Evolutionary conservation across 2,797 vertebrate genomes (phyloP), one percentile per base, ranked within the genome.

Genomic region (Mico argentatus): DNA sequence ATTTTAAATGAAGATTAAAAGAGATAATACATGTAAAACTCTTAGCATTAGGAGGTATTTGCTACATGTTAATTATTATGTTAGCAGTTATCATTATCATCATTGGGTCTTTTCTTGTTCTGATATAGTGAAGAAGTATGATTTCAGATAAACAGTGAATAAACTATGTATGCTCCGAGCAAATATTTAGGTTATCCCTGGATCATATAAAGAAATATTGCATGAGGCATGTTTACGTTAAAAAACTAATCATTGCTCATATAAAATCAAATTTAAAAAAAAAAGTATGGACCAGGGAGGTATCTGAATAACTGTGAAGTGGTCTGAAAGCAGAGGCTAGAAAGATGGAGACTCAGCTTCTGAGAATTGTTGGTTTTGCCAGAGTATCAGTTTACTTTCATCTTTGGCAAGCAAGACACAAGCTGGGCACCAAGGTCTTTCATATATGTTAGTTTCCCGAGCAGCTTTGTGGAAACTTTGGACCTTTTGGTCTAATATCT

Each of bases 251-350:
- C 36, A 50, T 30, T 94, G 41, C 82, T 85, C 82, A 76, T 59
- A 89, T 94, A 70, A 96, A 96, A 95, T 96, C 86, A 64, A 97
- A 85, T 96, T 97, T 83, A 0, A 22, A 55, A 55, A 55, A 55
- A 22, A 7, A 55, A 55, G 6, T 77, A 79, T 85, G 73, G 36
- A 73, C 0, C 27, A 90, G 57, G 13, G 64, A 77, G 10, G 3
- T 95, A 75, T 81, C n/a, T 77, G 76, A 91, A 81, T 77, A 73
- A 91, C n/a, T 75, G 33, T 27, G 27, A 61, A 82, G 24, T 75
- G 19, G 1, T 64, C 85, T 93, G 81, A 97, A 94, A 93, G 12
- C 33, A 96, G 61, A 87, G 61, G 30, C 70, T 89, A 89, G 39
- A 84, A 50, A 79, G 70, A 59, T 27, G 10, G 11, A 75, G 27